Conservation (phyloP, 2,888 invertebrate species). For the Noctua janthe region DNA sequence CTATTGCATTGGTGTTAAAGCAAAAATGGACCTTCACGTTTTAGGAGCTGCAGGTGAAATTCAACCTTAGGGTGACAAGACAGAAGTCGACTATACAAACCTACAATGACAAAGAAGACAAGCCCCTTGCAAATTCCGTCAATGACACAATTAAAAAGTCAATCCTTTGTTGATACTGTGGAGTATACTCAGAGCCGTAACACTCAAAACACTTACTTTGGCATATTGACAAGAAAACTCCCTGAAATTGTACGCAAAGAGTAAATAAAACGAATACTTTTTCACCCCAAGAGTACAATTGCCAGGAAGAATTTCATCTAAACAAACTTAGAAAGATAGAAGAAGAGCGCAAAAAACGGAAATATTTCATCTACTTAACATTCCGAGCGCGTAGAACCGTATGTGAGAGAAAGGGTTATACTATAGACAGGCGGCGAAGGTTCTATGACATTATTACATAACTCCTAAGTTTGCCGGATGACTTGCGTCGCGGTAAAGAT, state of each 20-base stretch:
- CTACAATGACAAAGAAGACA: neutral
- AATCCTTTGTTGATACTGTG: constrained; percentile 29
- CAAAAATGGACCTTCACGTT: neutral
- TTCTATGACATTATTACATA: constrained; percentile 51
- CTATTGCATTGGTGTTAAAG: neutral
- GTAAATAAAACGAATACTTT: constrained; percentile 5
- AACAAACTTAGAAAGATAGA: constrained; percentile 16
- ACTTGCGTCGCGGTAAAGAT: constrained; percentile 51
- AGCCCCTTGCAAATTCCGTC: constrained; percentile 11
- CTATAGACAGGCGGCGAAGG: constrained; percentile 23
- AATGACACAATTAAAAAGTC: constrained; percentile 36
- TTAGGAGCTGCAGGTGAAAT: neutral
- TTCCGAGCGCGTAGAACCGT: constrained; percentile 39
- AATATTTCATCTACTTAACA: constrained; percentile 57
- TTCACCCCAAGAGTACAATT: constrained; percentile 5
- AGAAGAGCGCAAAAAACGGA: constrained; percentile 25
- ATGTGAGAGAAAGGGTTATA: constrained; percentile 37
- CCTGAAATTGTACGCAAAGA: constrained; percentile 10
- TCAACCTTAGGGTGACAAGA: neutral
- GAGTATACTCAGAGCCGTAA: constrained; percentile 10
- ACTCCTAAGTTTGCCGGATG: constrained; percentile 50
- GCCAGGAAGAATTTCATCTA: constrained; percentile 36
- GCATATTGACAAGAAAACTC: constrained; percentile 24
- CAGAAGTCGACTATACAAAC: neutral
- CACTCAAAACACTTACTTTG: constrained; percentile 28